Evolutionary conservation across 2,888 invertebrate genomes (phyloP).

Genomic region (Lacanobia wlatinum): DNA sequence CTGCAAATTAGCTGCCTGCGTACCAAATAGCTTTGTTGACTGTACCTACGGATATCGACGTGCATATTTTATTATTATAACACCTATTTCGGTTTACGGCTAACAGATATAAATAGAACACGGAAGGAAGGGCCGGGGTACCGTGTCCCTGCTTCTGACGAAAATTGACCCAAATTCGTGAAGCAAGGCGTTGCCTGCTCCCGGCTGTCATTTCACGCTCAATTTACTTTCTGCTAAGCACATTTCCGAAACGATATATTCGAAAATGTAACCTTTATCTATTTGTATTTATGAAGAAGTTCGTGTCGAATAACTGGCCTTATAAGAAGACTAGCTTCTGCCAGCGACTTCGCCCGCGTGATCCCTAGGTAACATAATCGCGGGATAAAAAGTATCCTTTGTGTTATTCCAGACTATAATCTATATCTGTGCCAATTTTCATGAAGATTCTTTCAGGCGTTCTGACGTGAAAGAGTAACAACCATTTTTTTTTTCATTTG

Average conservation of each 20-base stretch:
- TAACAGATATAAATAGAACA: slow-evolving; percentile 72
- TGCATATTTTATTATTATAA: slow-evolving; percentile 61
- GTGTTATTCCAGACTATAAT: no score
- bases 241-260: slow-evolving; percentile 71
- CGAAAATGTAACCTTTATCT: slow-evolving; percentile 58
- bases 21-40: no score
- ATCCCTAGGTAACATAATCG: no score
- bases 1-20: no score
- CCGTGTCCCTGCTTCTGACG: slow-evolving; percentile 68
- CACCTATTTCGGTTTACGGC: slow-evolving; percentile 67
- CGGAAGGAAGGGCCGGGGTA: slow-evolving; percentile 69
- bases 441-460: no score
- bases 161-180: slow-evolving; percentile 82
- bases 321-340: not conserved
- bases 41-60: slow-evolving; percentile 36
- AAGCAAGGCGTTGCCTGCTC: slow-evolving; percentile 71
- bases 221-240: slow-evolving; percentile 79
- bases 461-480: no score
- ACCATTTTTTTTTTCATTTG: no score
- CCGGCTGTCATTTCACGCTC: slow-evolving; percentile 82
- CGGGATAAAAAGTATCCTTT: no score
- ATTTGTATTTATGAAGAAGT: slow-evolving; percentile 29
- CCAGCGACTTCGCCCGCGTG: no score
- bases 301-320: not conserved
- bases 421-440: no score